A percentile compares a stretch with the other conserved stretches of the same genome.
These are phyloP conservation scores for Scolopax rusticola DNA, from an alignment of 2,797 vertebrate species.

Conservation along the genomic window DNA sequence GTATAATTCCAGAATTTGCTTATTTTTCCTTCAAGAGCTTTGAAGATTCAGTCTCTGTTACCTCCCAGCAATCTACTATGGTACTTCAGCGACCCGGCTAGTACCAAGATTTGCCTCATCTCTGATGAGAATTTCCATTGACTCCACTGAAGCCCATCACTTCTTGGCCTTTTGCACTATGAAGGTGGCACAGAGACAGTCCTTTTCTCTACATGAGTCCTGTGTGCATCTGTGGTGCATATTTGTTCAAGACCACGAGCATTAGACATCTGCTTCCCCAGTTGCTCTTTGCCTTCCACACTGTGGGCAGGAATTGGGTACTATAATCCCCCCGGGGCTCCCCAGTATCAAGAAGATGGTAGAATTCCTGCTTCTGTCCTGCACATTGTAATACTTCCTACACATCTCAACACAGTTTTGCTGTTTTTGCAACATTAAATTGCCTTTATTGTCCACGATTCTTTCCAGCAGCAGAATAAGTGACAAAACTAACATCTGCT, in stretches of 20 bases:
- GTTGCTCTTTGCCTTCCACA: fast-evolving
- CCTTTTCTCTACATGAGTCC: not conserved
- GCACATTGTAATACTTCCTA: not conserved
- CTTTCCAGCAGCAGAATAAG: not conserved
- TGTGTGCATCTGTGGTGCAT: not conserved
- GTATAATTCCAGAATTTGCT: not conserved
- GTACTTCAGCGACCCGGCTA: not conserved
- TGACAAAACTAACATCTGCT: conserved; percentile 21
- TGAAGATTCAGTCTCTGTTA: not conserved
- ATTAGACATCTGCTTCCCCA: not conserved
- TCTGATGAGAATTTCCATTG: not conserved
- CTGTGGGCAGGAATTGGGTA: not conserved
- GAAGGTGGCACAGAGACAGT: not conserved
- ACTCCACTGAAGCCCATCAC: fast-evolving
- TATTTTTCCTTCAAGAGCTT: not conserved
- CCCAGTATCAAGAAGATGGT: not conserved
- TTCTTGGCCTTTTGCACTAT: not conserved
- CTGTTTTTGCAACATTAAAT: not conserved
- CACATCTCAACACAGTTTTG: not conserved
- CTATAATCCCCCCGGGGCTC: not conserved
- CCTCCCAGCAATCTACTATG: not conserved
- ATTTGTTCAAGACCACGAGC: not conserved
- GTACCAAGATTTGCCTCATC: not conserved
- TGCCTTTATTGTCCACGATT: not conserved
- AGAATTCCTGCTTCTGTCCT: not conserved